Evolutionary conservation across 2,888 invertebrate genomes (phyloP).

Genomic region (Dorcus hopei): DNA sequence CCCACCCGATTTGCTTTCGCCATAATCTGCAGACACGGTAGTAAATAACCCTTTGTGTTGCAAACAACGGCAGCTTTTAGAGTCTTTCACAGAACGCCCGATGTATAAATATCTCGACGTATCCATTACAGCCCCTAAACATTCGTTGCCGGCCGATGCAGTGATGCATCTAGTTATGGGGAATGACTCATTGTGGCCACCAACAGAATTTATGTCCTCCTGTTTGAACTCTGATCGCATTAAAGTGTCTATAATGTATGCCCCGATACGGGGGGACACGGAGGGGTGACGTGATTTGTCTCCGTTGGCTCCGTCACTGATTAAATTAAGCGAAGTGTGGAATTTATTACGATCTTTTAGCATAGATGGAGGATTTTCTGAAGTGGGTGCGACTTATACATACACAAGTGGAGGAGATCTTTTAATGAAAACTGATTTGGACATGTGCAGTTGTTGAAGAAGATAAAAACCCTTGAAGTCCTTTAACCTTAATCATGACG

Average conservation of each 20-base stretch:
- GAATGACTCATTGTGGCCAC: slow-evolving; percentile 32
- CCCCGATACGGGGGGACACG: slow-evolving; percentile 5
- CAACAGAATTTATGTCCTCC: slow-evolving; percentile 32
- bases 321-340: slow-evolving; percentile 25
- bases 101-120: slow-evolving; percentile 7
- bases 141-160: slow-evolving; percentile 16
- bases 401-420: no score
- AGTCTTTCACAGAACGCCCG: slow-evolving; percentile 1
- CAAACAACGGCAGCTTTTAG: slow-evolving; percentile 4
- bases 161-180: slow-evolving; percentile 33
- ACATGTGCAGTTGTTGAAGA: no score
- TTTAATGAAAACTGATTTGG: no score
- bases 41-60: slow-evolving; percentile 12
- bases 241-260: slow-evolving; percentile 31
- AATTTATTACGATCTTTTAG: slow-evolving; percentile 23
- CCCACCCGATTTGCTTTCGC: neutral
- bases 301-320: slow-evolving; percentile 15
- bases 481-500: no score
- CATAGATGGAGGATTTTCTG: slow-evolving; percentile 9
- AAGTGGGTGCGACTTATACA: no score
- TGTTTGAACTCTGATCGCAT: slow-evolving; percentile 32
- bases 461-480: no score
- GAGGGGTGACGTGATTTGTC: slow-evolving; percentile 15
- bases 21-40: slow-evolving; percentile 5
- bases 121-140: slow-evolving; percentile 22